Conservation (phyloP, 2,797 vertebrate species). For the Coccyzus lansbergi region DNA sequence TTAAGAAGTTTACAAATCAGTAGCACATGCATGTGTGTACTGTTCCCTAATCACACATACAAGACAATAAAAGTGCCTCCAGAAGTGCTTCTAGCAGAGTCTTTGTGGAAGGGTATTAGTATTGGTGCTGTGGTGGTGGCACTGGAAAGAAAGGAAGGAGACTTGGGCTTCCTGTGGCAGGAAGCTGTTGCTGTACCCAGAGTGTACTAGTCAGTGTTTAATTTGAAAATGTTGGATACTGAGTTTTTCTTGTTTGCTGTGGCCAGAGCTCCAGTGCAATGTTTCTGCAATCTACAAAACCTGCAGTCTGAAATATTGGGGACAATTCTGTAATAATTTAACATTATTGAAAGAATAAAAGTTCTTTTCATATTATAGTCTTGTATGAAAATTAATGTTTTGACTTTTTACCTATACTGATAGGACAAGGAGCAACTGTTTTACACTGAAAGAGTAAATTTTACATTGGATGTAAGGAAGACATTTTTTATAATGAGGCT, state of each 20-base stretch:
- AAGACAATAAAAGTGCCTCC: too few species aligned
- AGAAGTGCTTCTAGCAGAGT: too few species aligned
- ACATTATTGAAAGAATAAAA: background rate
- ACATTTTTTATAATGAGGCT: fast-evolving
- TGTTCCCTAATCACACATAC: too few species aligned
- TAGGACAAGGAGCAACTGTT: background rate
- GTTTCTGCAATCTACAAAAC: background rate
- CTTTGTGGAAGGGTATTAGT: background rate
- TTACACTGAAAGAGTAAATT: background rate
- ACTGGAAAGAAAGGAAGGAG: background rate
- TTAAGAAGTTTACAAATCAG: too few species aligned
- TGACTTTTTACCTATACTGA: background rate
- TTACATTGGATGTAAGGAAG: background rate
- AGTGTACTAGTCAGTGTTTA: background rate
- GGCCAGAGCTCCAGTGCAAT: background rate
- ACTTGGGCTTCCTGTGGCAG: background rate
- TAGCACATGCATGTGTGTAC: too few species aligned
- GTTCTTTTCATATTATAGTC: background rate
- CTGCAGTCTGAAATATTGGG: background rate
- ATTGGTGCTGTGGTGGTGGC: background rate
- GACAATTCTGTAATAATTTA: background rate
- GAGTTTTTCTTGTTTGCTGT: background rate
- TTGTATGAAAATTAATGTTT: background rate
- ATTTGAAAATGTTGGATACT: background rate
- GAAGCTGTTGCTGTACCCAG: background rate